Evolutionary conservation across 2,888 invertebrate genomes (phyloP), one percentile per base, ranked within the genome.

Genomic region (Pheosia tremula): DNA sequence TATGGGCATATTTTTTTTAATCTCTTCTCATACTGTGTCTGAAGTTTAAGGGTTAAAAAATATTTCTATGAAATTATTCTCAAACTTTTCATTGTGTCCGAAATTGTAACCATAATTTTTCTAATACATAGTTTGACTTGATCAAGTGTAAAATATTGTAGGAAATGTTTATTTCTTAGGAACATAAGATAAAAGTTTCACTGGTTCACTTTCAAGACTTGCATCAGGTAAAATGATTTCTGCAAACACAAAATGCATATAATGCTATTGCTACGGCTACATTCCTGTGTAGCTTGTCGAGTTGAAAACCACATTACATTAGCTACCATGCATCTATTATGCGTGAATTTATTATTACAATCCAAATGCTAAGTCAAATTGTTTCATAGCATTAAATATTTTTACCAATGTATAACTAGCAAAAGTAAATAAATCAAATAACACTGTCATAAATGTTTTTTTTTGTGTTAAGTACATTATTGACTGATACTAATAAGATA

Each of bases 341-440:
- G 85, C 80, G 81, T 88, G 82, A 88, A 85, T 87, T 86, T 84
- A 84, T 85, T 85, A 80, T 88, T 85, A 86, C 80, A 77, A 90
- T 89, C 89, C 89, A 89, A 91, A 92, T 88, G 91, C 90, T 91
- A 89, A 82, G 91, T 91, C 91, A 91, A 87, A 86, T 87, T 93
- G 86, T 91, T 93, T 91, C 89, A 90, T 91, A 91, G 87, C 91
- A 91, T 91, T 89, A 88, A 80, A 91, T 91, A 86, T 91, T 93
- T 92, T 92, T 93, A 93, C 92, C 91, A 91, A 90, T 93, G 92
- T 93, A 88, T 91, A 89, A 90, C 87, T 90, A 91, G 91, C 92
- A 90, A 91, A 88, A 90, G 91, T 91, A 90, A 92, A 91, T 93
- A 93, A 93, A 93, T 93, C 92, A 91, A 90, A 91, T 90, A 86